Base-by-base conservation (phyloP, 1,140 invertebrate genomes). In the Brachionus rubens region DNA sequence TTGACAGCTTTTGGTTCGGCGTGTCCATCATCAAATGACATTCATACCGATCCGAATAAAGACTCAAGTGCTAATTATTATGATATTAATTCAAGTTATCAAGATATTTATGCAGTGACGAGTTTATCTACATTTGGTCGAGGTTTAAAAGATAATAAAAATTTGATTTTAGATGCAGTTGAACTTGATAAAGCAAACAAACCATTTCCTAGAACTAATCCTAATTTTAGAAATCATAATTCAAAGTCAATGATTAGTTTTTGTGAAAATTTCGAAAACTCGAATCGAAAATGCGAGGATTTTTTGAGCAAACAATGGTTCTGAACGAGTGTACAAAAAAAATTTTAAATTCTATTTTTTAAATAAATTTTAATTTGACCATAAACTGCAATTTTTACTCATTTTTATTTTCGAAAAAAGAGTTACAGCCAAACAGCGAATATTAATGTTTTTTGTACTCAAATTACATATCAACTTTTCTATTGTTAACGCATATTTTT, bases 191-290 rank as follows among this genome's bases (percentile, higher is more conserved):
- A 59, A 36, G 36, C 30, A 9, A 28, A 6, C 3, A 59, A 16
- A 33, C 16, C 16, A 12, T 59, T 59, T 21, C 54, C 54, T 6
- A 59, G 54, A 59, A 59, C 54, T 40, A 59, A 59, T 59, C 54
- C 54, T n/a, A 59, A 59, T 59, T 59, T 59, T 59, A 59, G 54
- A 59, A 59, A 59, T 59, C 36, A 19, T 16, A 19, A 24, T 14
- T 54, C 54, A 2, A 59, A 59, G 54, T 59, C 54, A 9, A 19
- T 30, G 1, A 36, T 59, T 59, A 59, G 19, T 26, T 28, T 14
- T 14, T 14, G 33, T 36, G 54, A 59, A 33, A 59, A 59, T 59
- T 36, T 36, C 9, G 33, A 36, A 36, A 9, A 36, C 9, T 36
- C 9, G 3, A 5, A n/a, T n/a, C n/a, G n/a, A n/a, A n/a, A n/a